These are phyloP conservation scores for Eristalis intricaria DNA, from an alignment of 2,888 invertebrate species.

Conservation along the genomic window DNA sequence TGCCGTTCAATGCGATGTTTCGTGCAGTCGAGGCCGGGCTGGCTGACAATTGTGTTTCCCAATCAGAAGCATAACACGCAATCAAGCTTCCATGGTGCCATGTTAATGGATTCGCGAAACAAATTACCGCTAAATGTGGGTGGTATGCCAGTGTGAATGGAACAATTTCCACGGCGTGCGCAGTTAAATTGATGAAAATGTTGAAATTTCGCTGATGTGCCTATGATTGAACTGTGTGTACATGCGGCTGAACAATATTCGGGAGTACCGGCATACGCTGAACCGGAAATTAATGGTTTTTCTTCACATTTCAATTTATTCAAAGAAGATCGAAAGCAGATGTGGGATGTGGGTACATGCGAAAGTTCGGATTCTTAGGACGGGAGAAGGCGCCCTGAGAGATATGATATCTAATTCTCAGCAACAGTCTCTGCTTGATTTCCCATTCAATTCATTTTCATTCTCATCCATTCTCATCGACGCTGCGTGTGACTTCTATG, in stretches of 20 bases:
- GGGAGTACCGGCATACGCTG: neutral
- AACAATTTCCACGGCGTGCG: conserved; percentile 53
- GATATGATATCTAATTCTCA: neutral
- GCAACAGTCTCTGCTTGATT: neutral
- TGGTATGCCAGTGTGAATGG: conserved; percentile 49
- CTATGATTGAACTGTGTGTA: neutral
- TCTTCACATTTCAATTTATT: neutral
- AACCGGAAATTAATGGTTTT: conserved; percentile 48
- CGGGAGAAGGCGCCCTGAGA: neutral
- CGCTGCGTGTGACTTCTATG: neutral
- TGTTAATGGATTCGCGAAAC: conserved; percentile 63
- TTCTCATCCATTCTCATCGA: neutral
- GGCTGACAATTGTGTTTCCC: conserved; percentile 49
- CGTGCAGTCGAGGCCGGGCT: neutral
- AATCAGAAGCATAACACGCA: conserved; percentile 57
- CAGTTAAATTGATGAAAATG: conserved; percentile 58
- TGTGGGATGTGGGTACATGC: neutral
- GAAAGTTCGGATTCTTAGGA: neutral
- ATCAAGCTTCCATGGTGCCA: conserved; percentile 49
- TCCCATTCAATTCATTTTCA: neutral
- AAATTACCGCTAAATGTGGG: conserved; percentile 65
- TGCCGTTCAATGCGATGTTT: neutral
- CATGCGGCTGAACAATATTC: conserved; percentile 18
- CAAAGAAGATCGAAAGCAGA: neutral
- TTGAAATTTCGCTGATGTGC: conserved; percentile 45